Percentiles rank a stretch among this genome's conserved stretches.
Conservation (phyloP, 2,888 invertebrate species). For the Tanypteryx hageni region DNA sequence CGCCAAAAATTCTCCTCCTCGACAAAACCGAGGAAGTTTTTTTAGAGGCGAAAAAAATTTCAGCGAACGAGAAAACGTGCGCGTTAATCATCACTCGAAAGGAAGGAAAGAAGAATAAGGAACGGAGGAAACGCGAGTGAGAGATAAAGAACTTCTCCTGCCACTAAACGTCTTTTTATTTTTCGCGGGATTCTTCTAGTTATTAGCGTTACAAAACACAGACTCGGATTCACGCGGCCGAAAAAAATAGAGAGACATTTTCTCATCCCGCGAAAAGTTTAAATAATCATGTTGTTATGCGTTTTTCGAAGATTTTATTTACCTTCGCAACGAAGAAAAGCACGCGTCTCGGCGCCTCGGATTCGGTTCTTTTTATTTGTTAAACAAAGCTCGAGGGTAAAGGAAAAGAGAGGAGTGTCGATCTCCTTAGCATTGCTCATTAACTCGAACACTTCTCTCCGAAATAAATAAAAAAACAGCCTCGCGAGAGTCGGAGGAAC, state of each 20-base stretch:
- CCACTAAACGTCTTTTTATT: neutral
- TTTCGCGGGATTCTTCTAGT: too few species aligned
- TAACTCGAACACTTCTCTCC: slow-evolving; percentile 3
- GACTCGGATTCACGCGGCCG: too few species aligned
- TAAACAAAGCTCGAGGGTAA: neutral
- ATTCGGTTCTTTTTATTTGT: too few species aligned
- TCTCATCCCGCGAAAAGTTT: too few species aligned
- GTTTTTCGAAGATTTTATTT: too few species aligned
- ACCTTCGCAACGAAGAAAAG: too few species aligned
- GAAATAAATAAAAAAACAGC: neutral
- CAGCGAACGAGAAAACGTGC: neutral
- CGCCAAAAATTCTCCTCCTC: neutral
- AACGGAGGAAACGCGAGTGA: neutral
- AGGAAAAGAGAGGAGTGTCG: neutral
- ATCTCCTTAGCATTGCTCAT: slow-evolving; percentile 6
- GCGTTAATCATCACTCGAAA: neutral
- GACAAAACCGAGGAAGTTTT: neutral
- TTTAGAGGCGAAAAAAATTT: neutral
- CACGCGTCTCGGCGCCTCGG: too few species aligned
- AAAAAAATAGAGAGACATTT: too few species aligned
- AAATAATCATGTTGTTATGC: too few species aligned
- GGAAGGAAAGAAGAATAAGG: neutral
- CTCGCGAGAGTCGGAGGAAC: neutral
- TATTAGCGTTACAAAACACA: too few species aligned
- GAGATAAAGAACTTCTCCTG: neutral